Evolutionary conservation across 2,888 invertebrate genomes (phyloP), one percentile per base, ranked within the genome.

Genomic region (Teleiodes luculella): DNA sequence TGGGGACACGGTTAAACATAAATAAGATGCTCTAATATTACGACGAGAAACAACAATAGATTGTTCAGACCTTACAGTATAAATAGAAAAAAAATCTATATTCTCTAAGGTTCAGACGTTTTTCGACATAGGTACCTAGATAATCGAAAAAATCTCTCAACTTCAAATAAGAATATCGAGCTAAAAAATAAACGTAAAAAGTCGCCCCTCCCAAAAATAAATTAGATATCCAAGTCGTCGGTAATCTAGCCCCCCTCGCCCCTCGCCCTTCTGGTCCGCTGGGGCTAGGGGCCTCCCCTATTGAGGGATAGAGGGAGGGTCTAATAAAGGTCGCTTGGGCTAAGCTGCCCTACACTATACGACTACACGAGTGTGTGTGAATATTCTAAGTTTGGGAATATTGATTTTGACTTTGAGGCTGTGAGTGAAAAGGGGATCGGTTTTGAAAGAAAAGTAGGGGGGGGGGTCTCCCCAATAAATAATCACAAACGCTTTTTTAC

Each of bases 291-390:
- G 50, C 30, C 60, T 72, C 77, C 77, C 73, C 70, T 65, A 18
- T 74, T n/a, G n/a, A n/a, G n/a, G n/a, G n/a, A n/a, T 76, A 74
- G 71, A 76, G 77, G 80, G 77, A 76, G 78, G 79, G 75, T 68
- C 68, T 57, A 57, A 59, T 68, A 70, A 78, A 82, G 82, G 82
- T 78, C 79, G 76, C 60, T 67, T 65, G 69, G 57, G 60, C 59
- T 57, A 53, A 48, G 55, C 54, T 30, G 24, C 48, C 48, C 28
- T 37, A 67, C 59, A 53, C 66, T 55, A 59, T 11, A 10, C 57
- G 62, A 56, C 62, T 62, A 43, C 43, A 58, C 20, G 45, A 16
- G 8, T 20, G 35, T 35, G 33, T 5, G 45, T n/a, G 20, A 28
- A 28, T 43, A 20, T 33, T 35, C 28, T 35, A 33, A 45, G 31